phyloP scores from a whole-genome alignment of 2,113 vertebrate species.

The Scartelaos histophorus region DNA sequence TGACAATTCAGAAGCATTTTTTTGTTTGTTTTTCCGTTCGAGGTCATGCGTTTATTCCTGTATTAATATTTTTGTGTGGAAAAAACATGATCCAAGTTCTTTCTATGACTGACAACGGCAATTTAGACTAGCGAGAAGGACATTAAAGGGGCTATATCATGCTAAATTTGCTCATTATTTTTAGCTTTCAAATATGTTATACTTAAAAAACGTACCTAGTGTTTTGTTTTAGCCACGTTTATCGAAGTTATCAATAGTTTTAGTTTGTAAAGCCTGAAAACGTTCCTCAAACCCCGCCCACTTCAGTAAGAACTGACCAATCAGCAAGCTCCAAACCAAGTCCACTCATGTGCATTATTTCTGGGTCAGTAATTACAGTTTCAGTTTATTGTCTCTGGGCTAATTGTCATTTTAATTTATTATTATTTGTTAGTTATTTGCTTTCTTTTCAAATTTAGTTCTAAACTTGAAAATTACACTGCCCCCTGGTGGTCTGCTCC shows the following conservation, averaged over 20 bases:
- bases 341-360: no score
- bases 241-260: not conserved
- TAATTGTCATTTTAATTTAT: not conserved
- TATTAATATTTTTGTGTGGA: not conserved
- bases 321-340: not conserved
- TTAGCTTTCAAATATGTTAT: not conserved
- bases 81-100: not conserved
- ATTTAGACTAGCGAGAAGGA: not conserved
- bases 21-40: not conserved
- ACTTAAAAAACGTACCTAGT: not conserved
- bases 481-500: no score
- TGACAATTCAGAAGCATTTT: not conserved
- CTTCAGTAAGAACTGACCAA: not conserved
- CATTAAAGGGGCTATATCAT: not conserved
- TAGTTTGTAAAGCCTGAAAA: not conserved
- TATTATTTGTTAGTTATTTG: not conserved
- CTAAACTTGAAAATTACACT: not conserved
- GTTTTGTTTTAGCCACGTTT: no score
- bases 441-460: not conserved
- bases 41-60: not conserved
- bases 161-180: not conserved
- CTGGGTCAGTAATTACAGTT: no score
- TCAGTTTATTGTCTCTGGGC: no score
- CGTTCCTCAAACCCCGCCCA: not conserved
- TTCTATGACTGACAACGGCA: not conserved